Base-by-base conservation (phyloP, 1,140 invertebrate species). In the Grapholita molesta region DNA sequence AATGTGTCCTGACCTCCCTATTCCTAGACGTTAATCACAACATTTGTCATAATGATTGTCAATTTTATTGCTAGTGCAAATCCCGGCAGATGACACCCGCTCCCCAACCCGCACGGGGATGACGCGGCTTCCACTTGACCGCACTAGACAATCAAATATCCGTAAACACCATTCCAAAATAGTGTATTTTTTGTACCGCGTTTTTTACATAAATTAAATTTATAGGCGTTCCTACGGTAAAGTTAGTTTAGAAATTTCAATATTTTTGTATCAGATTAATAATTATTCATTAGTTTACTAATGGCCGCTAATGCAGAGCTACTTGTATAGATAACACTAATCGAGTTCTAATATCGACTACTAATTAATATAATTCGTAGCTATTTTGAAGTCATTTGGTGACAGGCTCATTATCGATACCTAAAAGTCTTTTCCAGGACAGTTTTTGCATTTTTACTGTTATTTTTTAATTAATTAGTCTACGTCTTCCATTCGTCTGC, bases 41-140 rank as follows among this genome's bases (percentile, higher is more conserved):
- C 42, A 48, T 48, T 48, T 48, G 42, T 48, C 42, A 48, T 48
- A 48, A 48, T 48, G 42, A 48, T 48, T 48, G 42, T 48, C 42
- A 18, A 4, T 48, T 48, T 48, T 48, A 48, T 48, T 18, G 42
- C 42, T 18, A 7, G 42, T 48, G 42, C 42, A 48, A 48, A 48
- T 48, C 15, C 8, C 42, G 42, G 8, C 42, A 48, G 42, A 48
- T 48, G 42, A 48, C 42, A 48, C 42, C 18, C 42, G 42, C 42
- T n/a, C 11, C 33, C 12, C 35, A 21, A 2, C 42, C 42, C 42
- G 18, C 6, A 48, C 7, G 42, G 35, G 1, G 0, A 21, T 7
- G 42, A 9, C 8, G 42, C 18, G 42, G 15, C 21, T 21, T 21
- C n/a, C 42, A 48, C 5, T 48, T 48, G 42, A 48, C 42, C 42